Base-by-base conservation (phyloP, 2,113 vertebrate species). In the Callionymus lyra region DNA sequence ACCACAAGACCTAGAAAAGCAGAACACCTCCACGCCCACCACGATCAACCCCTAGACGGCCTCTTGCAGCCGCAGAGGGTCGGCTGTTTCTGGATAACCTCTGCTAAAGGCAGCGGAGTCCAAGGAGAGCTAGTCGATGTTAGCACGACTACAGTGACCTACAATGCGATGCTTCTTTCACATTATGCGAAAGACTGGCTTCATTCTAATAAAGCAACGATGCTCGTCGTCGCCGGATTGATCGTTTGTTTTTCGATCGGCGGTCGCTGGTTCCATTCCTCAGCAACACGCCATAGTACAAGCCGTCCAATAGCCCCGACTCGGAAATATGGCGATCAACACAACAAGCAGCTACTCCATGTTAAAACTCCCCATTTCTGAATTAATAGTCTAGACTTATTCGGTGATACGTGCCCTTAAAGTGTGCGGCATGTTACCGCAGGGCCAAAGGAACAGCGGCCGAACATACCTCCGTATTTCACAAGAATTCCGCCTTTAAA, bases 271-370 rank as follows among this genome's bases (percentile, higher is more conserved):
- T 2, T 1, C 11, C 12, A 12, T 5, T 12, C 10, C 13, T 19
- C 11, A 8, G 9, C 34, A 13, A 14, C 27, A 38, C 16, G 44
- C 52, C 41, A 53, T 46, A 63, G 67, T 59, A 74, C 80, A 61
- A 58, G 52, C 56, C 47, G 76, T 81, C 68, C 74, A 66, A 70
- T 72, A 70, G 37, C 50, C 12, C 3, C 18, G 18, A 31, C 47
- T 73, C 58, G 59, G 70, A 76, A 85, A 85, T 46, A 88, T 88
- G 86, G 85, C 85, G 83, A 79, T 82, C 67, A 79, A 63, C 77
- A 85, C 83, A 84, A 82, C 79, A 81, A 74, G 68, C 62, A 56
- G 35, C 55, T 35, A 45, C 49, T 45, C 55, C 47, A 47, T 16
- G 5, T n/a, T 31, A 41, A 41, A 62, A 50, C 37, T 42, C 15